Percentiles rank a stretch among this genome's conserved stretches.
phyloP scores from a whole-genome alignment of 23 tunicate genomes.

The Trididemnum clinides region DNA sequence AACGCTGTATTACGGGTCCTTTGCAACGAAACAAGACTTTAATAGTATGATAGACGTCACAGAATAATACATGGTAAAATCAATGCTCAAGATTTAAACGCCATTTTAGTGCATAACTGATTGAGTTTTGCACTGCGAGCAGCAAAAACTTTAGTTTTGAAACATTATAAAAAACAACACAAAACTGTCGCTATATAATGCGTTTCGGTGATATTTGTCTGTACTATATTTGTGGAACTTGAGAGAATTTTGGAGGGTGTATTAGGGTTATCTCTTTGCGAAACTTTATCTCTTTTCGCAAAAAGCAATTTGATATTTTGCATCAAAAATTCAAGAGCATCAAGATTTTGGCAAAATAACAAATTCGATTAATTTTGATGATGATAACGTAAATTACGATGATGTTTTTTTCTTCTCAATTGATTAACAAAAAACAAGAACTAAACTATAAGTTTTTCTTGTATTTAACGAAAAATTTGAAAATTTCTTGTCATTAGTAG shows the following conservation, averaged over 20 bases:
- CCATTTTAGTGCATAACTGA: slow-evolving; percentile 44
- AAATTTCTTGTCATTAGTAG: background rate
- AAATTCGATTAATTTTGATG: background rate
- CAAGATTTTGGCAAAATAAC: background rate
- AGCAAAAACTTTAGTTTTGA: slow-evolving; percentile 3
- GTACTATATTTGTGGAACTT: background rate
- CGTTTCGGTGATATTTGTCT: background rate
- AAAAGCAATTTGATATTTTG: background rate
- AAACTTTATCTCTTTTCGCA: background rate
- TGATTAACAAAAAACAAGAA: background rate
- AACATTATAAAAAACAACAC: slow-evolving; percentile 5
- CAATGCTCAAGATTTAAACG: background rate
- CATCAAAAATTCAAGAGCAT: background rate
- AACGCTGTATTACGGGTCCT: slow-evolving; percentile 17
- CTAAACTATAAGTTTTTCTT: background rate
- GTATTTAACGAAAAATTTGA: background rate
- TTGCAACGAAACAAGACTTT: slow-evolving; percentile 4
- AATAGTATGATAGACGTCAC: slow-evolving; percentile 28
- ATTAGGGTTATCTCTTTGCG: background rate
- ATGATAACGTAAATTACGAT: background rate
- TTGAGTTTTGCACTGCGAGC: slow-evolving; percentile 46
- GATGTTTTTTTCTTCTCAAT: background rate
- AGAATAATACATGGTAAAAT: slow-evolving; percentile 23
- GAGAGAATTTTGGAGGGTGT: background rate
- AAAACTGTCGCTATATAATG: slow-evolving; percentile 3